These are phyloP conservation scores for Hydrotaea cyrtoneurina DNA, from an alignment of 2,888 invertebrate species.

Conservation along the genomic window DNA sequence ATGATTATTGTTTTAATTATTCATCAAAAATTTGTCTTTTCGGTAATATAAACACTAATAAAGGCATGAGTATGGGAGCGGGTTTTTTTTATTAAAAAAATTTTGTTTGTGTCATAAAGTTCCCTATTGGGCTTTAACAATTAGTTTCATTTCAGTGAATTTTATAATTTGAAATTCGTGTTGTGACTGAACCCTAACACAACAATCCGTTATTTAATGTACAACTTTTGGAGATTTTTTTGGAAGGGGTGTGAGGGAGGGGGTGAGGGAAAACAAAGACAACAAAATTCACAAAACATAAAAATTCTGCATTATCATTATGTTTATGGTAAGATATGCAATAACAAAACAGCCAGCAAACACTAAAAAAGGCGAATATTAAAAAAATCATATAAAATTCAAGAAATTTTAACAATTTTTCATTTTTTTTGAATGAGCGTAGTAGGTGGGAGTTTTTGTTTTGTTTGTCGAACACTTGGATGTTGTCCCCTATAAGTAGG, in stretches of 20 bases:
- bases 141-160: constrained; percentile 64
- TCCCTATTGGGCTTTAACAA: constrained; percentile 42
- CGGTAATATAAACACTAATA: constrained; percentile 40
- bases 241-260: too few relatives aligned
- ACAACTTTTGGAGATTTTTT: neutral
- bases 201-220: constrained; percentile 24
- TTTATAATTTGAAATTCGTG: constrained; percentile 51
- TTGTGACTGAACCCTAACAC: neutral
- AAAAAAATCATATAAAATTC: neutral
- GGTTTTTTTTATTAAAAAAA: too few relatives aligned
- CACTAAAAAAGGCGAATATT: constrained; percentile 34
- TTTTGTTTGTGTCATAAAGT: constrained; percentile 18
- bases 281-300: constrained; percentile 10
- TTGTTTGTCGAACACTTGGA: too few relatives aligned
- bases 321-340: constrained; percentile 20
- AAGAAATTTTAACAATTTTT: constrained; percentile 4
- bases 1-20: constrained; percentile 38
- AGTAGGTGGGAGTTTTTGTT: too few relatives aligned
- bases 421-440: neutral
- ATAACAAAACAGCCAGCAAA: neutral
- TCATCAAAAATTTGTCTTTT: constrained; percentile 13
- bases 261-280: neutral
- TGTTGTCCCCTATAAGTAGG: too few relatives aligned
- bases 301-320: constrained; percentile 38
- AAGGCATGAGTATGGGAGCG: constrained; percentile 17